phyloP scores from a whole-genome alignment of 2,888 invertebrate species.

The Anagyrus pseudococci region DNA sequence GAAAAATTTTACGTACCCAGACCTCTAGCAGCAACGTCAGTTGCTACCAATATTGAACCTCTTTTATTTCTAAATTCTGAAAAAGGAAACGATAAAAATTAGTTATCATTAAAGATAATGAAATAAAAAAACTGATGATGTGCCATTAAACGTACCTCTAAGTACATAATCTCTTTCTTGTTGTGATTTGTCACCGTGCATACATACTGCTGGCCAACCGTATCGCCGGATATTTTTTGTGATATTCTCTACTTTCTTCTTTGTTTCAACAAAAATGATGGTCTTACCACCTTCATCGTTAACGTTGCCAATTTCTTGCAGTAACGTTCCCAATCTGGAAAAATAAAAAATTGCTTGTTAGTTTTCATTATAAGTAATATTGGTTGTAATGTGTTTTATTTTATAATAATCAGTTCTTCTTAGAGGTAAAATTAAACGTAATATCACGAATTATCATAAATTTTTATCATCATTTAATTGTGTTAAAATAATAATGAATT shows the following conservation, averaged over 20 bases:
- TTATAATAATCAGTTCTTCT: conserved; percentile 56
- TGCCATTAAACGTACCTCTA: too few relatives aligned
- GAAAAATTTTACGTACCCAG: conserved; percentile 60
- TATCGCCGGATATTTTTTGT: conserved; percentile 82
- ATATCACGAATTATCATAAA: conserved; percentile 54
- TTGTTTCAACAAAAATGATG: conserved; percentile 98
- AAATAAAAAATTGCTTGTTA: conserved; percentile 42
- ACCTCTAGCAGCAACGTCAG: conserved; percentile 87
- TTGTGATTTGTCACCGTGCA: conserved; percentile 96
- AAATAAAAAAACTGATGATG: too few relatives aligned
- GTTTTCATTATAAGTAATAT: too few relatives aligned
- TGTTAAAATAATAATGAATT: conserved; percentile 39
- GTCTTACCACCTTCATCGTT: conserved; percentile 90
- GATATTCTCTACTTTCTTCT: conserved; percentile 92
- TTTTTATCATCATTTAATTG: conserved; percentile 50
- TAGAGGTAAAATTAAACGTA: conserved; percentile 52
- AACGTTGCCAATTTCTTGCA: conserved; percentile 82
- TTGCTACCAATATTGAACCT: conserved; percentile 88
- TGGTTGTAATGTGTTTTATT: not conserved
- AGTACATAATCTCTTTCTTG: conserved; percentile 88
- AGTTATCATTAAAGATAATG: too few relatives aligned
- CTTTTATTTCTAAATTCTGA: conserved; percentile 83
- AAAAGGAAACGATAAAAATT: too few relatives aligned
- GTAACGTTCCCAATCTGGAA: conserved; percentile 74
- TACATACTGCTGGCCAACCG: conserved; percentile 70